phyloP scores from a whole-genome alignment of 2,113 vertebrate genomes.

The Hypocryptadius cinnamomeus region DNA sequence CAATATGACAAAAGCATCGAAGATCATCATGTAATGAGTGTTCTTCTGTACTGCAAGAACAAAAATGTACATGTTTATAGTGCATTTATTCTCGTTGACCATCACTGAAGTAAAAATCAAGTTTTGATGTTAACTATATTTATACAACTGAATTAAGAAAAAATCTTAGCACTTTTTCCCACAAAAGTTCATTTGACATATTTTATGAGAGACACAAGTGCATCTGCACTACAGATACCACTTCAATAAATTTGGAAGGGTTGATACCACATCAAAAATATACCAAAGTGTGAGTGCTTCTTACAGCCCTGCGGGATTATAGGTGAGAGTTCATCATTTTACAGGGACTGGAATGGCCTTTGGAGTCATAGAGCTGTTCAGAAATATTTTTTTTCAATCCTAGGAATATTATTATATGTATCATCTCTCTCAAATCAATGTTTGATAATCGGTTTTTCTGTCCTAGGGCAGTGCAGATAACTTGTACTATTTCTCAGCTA shows the following conservation, averaged over 20 bases:
- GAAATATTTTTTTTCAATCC: background rate
- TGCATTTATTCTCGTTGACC: background rate
- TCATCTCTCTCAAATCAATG: background rate
- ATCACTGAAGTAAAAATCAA: background rate
- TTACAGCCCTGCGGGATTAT: background rate
- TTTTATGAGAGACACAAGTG: background rate
- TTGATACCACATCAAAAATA: background rate
- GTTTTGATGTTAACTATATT: background rate
- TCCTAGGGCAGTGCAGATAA: background rate
- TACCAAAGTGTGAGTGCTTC: background rate
- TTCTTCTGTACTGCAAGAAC: constrained; percentile 79
- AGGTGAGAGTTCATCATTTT: background rate
- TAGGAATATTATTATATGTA: background rate
- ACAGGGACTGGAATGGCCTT: background rate
- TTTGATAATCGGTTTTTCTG: background rate
- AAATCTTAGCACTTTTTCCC: background rate
- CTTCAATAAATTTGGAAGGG: background rate
- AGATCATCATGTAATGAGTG: constrained; percentile 81
- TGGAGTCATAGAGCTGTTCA: background rate
- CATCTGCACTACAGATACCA: background rate
- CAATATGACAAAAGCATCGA: constrained; percentile 84
- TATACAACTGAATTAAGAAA: background rate
- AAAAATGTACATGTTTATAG: background rate
- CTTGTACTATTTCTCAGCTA: background rate
- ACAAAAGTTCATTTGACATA: background rate